Base-by-base conservation (phyloP, 2,113 vertebrate genomes). In the Peromyscus maniculatus region DNA sequence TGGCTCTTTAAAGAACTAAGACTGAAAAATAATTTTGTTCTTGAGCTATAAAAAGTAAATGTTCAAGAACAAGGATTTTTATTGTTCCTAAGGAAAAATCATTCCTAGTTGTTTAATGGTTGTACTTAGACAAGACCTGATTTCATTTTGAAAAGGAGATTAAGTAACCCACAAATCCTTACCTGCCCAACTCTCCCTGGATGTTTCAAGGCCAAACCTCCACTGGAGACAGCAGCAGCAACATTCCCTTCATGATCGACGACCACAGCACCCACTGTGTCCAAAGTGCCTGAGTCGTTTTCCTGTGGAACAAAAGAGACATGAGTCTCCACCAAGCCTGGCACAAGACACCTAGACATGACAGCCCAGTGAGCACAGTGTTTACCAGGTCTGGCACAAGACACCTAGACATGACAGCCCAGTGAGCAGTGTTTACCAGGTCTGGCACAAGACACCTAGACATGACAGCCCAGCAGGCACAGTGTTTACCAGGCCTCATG, bases 151-250 rank as follows among this genome's bases (percentile, higher is more conserved):
- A 43, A 92, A 96, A 75, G 39, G 43, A 46, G 36, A 21, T 93
- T 43, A 59, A 80, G 87, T 97, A 93, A 55, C 0, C 28, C 21
- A 24, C 64, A 89, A 66, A 43, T 17, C 64, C 96, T 98, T 97
- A 99, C 99, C 99, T 99, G 99, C 91, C 99, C 99, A 87, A 99
- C 99, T 98, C 99, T 99, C 97, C 99, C 99, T 21, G 99, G 99
- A 98, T 99, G 99, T 98, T 99, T 99, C 99, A 99, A 99, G 57
- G 99, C 99, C 97, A 99, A 98, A 79, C 99, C 99, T 97, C 99
- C 99, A 97, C 99, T 99, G 98, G 99, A 99, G 97, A 99, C 99
- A 22, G 99, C 99, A 97, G 99, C 99, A 96, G 99, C 99, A 15
- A 99, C 99, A 43, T 99, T 99, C 94, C 99, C 99, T 97, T 99